phyloP scores from a whole-genome alignment of 2,797 vertebrate genomes.

The Craterocephalus amniculus region DNA sequence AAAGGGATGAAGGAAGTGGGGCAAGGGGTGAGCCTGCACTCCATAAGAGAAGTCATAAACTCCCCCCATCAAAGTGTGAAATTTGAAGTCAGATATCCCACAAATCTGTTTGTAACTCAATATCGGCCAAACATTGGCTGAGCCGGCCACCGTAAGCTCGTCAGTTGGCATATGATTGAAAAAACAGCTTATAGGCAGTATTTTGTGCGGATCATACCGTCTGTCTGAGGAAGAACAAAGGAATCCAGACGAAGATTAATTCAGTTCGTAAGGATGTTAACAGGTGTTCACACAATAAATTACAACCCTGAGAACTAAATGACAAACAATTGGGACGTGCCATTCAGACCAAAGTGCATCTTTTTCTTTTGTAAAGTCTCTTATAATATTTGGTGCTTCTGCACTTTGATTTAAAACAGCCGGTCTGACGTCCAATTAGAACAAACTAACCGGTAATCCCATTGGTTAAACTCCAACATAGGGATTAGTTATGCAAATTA shows the following conservation, averaged over 20 bases:
- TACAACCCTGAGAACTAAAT: conserved; percentile 15
- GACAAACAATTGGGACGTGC: conserved; percentile 2
- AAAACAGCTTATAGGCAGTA: conserved; percentile 26
- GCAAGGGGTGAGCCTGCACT: conserved; percentile 32
- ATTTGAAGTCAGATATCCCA: conserved; percentile 53
- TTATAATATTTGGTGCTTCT: no score
- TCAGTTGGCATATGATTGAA: conserved; percentile 33
- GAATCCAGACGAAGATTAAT: conserved; percentile 42
- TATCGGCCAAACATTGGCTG: conserved; percentile 45
- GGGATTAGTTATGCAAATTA: no score
- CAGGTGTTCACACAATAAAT: conserved; percentile 63
- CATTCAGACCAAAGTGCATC: conserved; percentile 17
- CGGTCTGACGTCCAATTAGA: neutral
- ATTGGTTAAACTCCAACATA: neutral
- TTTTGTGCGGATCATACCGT: conserved; percentile 29
- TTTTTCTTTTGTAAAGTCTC: neutral
- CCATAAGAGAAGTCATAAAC: conserved; percentile 75
- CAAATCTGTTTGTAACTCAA: conserved; percentile 46
- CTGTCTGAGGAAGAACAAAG: conserved; percentile 17
- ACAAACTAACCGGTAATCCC: neutral
- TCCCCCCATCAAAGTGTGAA: conserved; percentile 68
- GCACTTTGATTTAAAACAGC: no score
- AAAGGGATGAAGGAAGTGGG: conserved; percentile 56
- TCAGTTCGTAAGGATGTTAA: conserved; percentile 55
- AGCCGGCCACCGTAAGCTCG: conserved; percentile 9